These are phyloP conservation scores for Leptoteleia sp. DNA, from an alignment of 1,140 invertebrate species.

Conservation along the genomic window DNA sequence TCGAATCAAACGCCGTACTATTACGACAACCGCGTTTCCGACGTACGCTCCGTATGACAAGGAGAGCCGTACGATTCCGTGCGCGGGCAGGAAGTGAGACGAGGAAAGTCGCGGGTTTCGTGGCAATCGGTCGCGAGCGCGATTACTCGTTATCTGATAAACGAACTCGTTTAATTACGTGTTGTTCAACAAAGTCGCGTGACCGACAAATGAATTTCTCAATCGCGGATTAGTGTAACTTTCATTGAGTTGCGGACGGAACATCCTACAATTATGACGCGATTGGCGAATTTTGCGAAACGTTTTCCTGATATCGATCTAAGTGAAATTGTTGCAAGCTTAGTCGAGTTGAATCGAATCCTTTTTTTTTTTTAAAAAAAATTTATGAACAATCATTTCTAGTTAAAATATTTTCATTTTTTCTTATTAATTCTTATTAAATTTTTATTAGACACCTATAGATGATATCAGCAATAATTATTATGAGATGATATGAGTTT, in stretches of 20 bases:
- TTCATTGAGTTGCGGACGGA: slow-evolving; percentile 36
- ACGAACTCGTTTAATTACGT: slow-evolving; percentile 67
- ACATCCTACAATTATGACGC: slow-evolving; percentile 35
- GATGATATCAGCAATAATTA: no score
- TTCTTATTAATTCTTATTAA: no score
- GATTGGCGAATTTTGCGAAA: slow-evolving; percentile 20
- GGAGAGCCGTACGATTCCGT: neutral
- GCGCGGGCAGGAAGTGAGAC: slow-evolving; percentile 20
- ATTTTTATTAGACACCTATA: no score
- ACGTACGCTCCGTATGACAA: slow-evolving; percentile 6
- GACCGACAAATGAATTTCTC: slow-evolving; percentile 63
- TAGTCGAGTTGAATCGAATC: no score
- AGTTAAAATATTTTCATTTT: no score
- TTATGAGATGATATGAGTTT: no score
- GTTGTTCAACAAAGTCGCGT: slow-evolving; percentile 58
- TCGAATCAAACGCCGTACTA: slow-evolving; percentile 68
- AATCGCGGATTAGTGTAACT: slow-evolving; percentile 44
- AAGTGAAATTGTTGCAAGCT: slow-evolving; percentile 19
- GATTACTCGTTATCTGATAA: slow-evolving; percentile 70
- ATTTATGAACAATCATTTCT: no score
- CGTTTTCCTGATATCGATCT: slow-evolving; percentile 19
- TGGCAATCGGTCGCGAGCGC: slow-evolving; percentile 55
- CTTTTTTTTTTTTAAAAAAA: no score
- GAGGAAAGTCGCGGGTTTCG: slow-evolving; percentile 27
- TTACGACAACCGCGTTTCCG: slow-evolving; percentile 62